Base-by-base conservation (phyloP, 2,888 invertebrate species). In the Gortyna flavago region DNA sequence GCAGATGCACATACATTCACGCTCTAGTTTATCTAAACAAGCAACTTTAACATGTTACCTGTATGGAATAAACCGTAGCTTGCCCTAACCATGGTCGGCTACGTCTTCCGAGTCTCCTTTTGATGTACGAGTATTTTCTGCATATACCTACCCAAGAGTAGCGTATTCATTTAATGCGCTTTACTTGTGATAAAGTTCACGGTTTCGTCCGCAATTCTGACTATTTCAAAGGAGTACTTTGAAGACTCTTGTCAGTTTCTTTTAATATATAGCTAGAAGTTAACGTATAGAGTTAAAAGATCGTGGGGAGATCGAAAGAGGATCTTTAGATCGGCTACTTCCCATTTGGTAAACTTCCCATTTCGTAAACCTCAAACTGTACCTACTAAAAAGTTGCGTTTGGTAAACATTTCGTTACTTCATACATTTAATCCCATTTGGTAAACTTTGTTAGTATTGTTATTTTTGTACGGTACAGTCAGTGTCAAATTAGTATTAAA, bases 151-250 rank as follows among this genome's bases (percentile, higher is more conserved):
- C 32, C 57, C 62, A 59, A 48, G 62, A 82, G n/a, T 68, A 69
- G 61, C 21, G 25, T 35, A 51, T 44, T 16, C 16, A 44, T 44
- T 48, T 68, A 51, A 73, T 59, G 41, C 29, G 29, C 66, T 66
- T 73, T 62, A 29, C 73, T 83, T 73, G 25, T 35, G 41, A 59
- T 51, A 48, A 62, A 73, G 18, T 78, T 70, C 13, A 38, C 73
- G 25, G 32, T 71, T 35, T 25, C 25, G 48, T 38, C 21, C 32
- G 21, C 54, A 61, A 18, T 21, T 21, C 25, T 44, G 13, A 54
- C 65, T 44, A 67, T 66, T 75, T 44, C 44, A 44, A 44, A 44
- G 16, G 16, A 5, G 16, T 16, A 44, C 18, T 70, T 66, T 64
- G 13, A 32, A 9, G 8, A 29, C n/a, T 41, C 18, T 59, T 25